Evolutionary conservation across 2,113 vertebrate genomes (phyloP).

Genomic region (Heterotis niloticus): DNA sequence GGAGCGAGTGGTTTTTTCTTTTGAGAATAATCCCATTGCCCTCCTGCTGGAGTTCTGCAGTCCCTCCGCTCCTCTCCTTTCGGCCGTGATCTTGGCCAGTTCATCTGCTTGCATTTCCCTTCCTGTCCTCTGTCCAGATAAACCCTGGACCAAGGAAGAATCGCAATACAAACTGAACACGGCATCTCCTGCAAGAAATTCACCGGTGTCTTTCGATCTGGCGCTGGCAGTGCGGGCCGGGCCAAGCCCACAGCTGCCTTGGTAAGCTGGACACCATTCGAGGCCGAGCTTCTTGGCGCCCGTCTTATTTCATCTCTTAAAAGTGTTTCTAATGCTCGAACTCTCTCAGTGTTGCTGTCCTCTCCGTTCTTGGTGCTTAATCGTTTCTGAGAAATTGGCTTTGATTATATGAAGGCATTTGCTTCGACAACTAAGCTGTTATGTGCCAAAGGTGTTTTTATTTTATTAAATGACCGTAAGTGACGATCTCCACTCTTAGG

Average conservation of each 20-base stretch:
- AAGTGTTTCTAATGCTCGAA: not conserved
- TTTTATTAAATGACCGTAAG: slow-evolving; percentile 67
- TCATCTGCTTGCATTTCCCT: too few relatives aligned
- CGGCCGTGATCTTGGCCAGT: too few relatives aligned
- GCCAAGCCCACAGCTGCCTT: slow-evolving; percentile 58
- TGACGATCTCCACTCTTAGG: slow-evolving; percentile 78
- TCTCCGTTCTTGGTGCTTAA: not conserved
- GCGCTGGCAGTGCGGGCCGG: too few relatives aligned
- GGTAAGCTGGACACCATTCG: slow-evolving; percentile 61
- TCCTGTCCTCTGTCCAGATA: too few relatives aligned
- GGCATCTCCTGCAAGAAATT: slow-evolving; percentile 38
- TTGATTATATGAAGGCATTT: too few relatives aligned
- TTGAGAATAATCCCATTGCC: too few relatives aligned
- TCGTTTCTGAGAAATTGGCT: not conserved
- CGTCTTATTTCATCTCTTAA: not conserved
- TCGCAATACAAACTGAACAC: slow-evolving; percentile 31
- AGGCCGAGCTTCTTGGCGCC: slow-evolving; percentile 33
- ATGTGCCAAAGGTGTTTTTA: slow-evolving; percentile 22
- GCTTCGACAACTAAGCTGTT: not conserved
- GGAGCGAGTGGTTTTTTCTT: too few relatives aligned
- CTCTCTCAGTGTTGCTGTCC: not conserved
- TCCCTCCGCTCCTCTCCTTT: too few relatives aligned
- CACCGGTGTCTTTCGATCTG: slow-evolving; percentile 59
- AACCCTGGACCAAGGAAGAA: too few relatives aligned
- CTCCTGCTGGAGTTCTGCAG: too few relatives aligned